A percentile compares a stretch with the other conserved stretches of the same genome.
phyloP scores from a whole-genome alignment of 92 coral and sea anemone species.

The Plumapathes pennacea region DNA sequence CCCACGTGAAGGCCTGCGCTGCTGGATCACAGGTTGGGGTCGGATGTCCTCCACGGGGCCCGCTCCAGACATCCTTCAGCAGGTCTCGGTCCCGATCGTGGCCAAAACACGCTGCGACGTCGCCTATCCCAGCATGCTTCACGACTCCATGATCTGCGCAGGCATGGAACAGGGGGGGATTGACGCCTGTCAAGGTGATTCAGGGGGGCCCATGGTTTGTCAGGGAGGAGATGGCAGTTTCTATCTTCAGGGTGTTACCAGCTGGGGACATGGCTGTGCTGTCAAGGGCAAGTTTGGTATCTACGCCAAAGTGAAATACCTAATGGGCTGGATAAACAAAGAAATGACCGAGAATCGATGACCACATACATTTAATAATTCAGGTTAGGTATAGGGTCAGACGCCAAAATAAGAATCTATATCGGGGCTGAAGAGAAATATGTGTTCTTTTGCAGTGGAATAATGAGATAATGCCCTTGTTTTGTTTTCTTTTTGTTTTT shows the following conservation, averaged over 20 bases:
- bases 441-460: no score
- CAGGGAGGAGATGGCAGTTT: neutral
- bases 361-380: no score
- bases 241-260: constrained; percentile 24
- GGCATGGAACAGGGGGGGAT: constrained; percentile 16
- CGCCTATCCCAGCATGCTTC: neutral
- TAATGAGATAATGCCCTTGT: no score
- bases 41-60: constrained; percentile 1
- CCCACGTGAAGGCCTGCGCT: constrained; percentile 1
- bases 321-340: constrained; percentile 1
- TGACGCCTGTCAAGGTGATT: constrained; percentile 37
- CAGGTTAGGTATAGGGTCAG: no score
- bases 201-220: constrained; percentile 44
- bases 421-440: no score
- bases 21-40: constrained; percentile 38
- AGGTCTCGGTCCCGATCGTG: constrained; percentile 17
- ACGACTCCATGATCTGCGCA: constrained; percentile 33
- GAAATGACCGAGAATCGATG: constrained; percentile 5
- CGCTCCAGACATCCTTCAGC: constrained; percentile 10
- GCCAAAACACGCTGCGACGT: neutral
- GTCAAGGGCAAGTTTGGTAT: constrained; percentile 3
- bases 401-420: no score
- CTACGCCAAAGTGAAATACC: constrained; percentile 15
- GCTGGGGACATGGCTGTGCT: constrained; percentile 39
- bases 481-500: no score